phyloP scores from a whole-genome alignment of 2,888 invertebrate genomes.

The Liopterus haemorrhoidalis region DNA sequence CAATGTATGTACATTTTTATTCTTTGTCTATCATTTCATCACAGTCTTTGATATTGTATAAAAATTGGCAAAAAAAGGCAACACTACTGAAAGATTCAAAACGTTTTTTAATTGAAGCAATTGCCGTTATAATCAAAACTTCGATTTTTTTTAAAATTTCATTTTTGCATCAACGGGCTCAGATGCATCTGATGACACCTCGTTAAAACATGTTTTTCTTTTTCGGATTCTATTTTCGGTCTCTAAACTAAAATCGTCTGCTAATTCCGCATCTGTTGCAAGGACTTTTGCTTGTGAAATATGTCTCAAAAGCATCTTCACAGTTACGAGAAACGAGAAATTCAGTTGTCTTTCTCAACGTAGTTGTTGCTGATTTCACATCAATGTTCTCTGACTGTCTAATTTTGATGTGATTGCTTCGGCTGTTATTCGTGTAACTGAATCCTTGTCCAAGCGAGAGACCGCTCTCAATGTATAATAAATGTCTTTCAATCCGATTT shows the following conservation, averaged over 20 bases:
- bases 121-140: no score
- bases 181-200: no score
- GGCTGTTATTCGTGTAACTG: slow-evolving; percentile 8
- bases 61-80: no score
- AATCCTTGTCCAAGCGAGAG: slow-evolving; percentile 9
- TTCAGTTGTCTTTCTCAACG: slow-evolving; percentile 9
- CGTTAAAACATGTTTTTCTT: no score
- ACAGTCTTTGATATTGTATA: no score
- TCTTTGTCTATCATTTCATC: no score
- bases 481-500: slow-evolving; percentile 10
- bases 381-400: slow-evolving; percentile 8
- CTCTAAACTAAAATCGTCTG: slow-evolving; percentile 7
- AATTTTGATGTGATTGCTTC: slow-evolving; percentile 7
- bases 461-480: slow-evolving; percentile 4
- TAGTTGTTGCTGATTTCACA: slow-evolving; percentile 8
- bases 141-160: no score
- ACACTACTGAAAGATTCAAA: no score
- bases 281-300: slow-evolving; percentile 11
- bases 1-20: no score
- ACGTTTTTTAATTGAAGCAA: no score
- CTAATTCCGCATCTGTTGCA: slow-evolving; percentile 13
- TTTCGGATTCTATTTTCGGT: slow-evolving; percentile 5
- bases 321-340: slow-evolving; percentile 9
- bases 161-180: no score
- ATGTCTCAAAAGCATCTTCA: slow-evolving; percentile 11